Conservation (phyloP, 64 coral and sea anemone species). For the Acropora tenuis region DNA sequence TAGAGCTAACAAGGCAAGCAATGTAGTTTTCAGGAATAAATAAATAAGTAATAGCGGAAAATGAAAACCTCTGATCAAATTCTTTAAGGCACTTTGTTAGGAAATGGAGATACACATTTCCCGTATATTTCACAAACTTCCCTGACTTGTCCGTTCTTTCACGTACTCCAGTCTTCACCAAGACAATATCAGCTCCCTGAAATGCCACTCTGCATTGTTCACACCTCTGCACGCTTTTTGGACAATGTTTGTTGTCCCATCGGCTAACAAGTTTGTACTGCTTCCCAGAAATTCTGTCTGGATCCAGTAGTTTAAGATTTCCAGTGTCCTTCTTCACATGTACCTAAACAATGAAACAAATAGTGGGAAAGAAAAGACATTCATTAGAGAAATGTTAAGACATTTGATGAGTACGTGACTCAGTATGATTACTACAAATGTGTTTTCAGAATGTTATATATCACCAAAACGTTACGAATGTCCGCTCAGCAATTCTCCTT, state of each 20-base stretch:
- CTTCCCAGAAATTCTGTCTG: slow-evolving; percentile 35
- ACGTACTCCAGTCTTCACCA: slow-evolving; percentile 50
- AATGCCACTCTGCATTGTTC: slow-evolving; percentile 55
- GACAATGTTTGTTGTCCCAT: slow-evolving; percentile 34
- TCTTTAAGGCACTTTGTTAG: slow-evolving; percentile 62
- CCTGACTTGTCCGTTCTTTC: slow-evolving; percentile 48
- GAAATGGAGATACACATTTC: slow-evolving; percentile 63
- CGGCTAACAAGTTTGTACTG: slow-evolving; percentile 31
- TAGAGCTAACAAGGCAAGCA: too few species aligned
- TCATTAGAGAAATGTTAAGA: too few species aligned
- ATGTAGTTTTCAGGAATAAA: too few species aligned
- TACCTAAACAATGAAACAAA: neutral
- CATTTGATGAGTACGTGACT: too few species aligned
- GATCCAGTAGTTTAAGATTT: neutral
- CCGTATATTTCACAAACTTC: slow-evolving; percentile 40
- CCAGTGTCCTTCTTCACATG: slow-evolving; percentile 2
- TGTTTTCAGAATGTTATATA: too few species aligned
- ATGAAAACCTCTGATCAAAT: slow-evolving; percentile 54
- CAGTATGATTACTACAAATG: too few species aligned
- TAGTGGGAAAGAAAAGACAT: neutral
- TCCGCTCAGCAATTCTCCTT: too few species aligned
- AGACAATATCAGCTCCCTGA: slow-evolving; percentile 27
- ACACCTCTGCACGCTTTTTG: slow-evolving; percentile 2
- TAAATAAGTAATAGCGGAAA: neutral
- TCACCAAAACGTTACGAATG: too few species aligned